phyloP scores from a whole-genome alignment of 2,797 vertebrate genomes.

The Sebastiscus albofasciatus region DNA sequence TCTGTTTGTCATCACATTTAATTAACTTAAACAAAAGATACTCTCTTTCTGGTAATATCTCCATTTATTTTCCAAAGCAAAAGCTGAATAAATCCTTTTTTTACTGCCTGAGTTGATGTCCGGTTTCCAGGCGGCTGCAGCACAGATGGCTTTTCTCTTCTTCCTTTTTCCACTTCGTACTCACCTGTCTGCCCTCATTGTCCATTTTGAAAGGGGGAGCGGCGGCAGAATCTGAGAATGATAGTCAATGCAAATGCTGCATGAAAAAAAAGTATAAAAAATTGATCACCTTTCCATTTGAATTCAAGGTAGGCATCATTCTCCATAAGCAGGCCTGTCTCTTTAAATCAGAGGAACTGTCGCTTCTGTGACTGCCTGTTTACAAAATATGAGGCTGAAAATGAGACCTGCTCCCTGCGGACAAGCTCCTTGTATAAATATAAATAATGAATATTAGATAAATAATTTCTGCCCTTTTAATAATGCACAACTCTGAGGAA shows the following conservation, averaged over 20 bases:
- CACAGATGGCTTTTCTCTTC: slow-evolving; percentile 38
- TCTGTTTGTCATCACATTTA: neutral
- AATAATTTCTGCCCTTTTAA: slow-evolving; percentile 86
- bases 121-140: slow-evolving; percentile 26
- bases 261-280: slow-evolving; percentile 77
- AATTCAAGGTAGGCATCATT: slow-evolving; percentile 85
- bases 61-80: slow-evolving; percentile 11
- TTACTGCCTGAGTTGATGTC: slow-evolving; percentile 19
- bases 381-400: slow-evolving; percentile 88
- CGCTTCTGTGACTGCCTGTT: slow-evolving; percentile 84
- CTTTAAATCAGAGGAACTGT: slow-evolving; percentile 85
- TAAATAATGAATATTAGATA: slow-evolving; percentile 89
- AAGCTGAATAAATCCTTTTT: neutral
- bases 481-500: slow-evolving; percentile 79
- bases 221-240: slow-evolving; percentile 51
- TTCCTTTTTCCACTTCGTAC: slow-evolving; percentile 52
- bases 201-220: slow-evolving; percentile 69
- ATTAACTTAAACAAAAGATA: neutral
- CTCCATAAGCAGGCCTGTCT: slow-evolving; percentile 85
- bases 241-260: slow-evolving; percentile 81
- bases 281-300: slow-evolving; percentile 85
- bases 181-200: slow-evolving; percentile 68
- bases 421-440: slow-evolving; percentile 86
- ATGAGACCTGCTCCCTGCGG: slow-evolving; percentile 88
- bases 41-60: neutral